Evolutionary conservation across 2,113 vertebrate species (phyloP).

Genomic region (Sarotherodon lohbergeri): DNA sequence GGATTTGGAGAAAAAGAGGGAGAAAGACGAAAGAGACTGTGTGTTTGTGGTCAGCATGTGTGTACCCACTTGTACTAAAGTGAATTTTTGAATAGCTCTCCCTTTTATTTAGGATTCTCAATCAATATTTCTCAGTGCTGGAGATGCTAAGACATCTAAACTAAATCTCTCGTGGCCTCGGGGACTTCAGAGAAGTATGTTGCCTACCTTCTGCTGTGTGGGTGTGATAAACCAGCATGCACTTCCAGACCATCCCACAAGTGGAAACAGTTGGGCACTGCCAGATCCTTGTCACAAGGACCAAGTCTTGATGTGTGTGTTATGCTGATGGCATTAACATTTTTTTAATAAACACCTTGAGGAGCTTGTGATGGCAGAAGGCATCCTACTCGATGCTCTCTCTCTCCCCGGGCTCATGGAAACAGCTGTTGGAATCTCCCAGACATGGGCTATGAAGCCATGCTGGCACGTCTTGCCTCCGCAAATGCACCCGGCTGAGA

Average conservation of each 20-base stretch:
- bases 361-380: constrained; percentile 65
- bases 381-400: constrained; percentile 56
- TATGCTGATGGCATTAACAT: constrained; percentile 51
- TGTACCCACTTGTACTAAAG: constrained; percentile 21
- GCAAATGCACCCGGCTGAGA: constrained; percentile 56
- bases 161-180: not conserved
- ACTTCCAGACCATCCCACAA: constrained; percentile 33
- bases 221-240: constrained; percentile 25
- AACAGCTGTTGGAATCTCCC: constrained; percentile 67
- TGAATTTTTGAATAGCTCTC: constrained; percentile 24
- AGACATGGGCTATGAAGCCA: constrained; percentile 48
- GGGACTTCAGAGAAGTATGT: constrained; percentile 34
- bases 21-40: not conserved
- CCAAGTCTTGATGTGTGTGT: constrained; percentile 37
- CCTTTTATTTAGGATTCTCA: constrained; percentile 32
- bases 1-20: not conserved
- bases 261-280: constrained; percentile 50
- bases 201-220: constrained; percentile 33
- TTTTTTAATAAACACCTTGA: constrained; percentile 73
- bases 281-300: constrained; percentile 50
- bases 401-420: constrained; percentile 43
- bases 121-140: constrained; percentile 42
- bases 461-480: constrained; percentile 41
- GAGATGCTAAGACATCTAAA: constrained; percentile 34
- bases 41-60: constrained; percentile 10